These are phyloP conservation scores for Bagarius yarrelli DNA, from an alignment of 2,113 vertebrate species.

Conservation along the genomic window DNA sequence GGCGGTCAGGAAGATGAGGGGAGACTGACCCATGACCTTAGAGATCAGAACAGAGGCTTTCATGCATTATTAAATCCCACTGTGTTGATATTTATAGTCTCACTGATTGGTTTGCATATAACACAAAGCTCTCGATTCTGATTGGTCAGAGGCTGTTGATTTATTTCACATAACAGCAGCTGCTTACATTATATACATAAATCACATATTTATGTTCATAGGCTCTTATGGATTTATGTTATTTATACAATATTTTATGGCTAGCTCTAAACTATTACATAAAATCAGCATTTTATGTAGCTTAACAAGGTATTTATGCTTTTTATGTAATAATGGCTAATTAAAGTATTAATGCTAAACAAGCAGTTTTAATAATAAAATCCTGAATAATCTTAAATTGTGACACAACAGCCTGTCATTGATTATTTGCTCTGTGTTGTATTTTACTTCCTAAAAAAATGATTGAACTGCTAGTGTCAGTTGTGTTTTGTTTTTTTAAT, in stretches of 20 bases:
- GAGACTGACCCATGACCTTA: constrained; percentile 25
- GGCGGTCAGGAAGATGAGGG: constrained; percentile 2
- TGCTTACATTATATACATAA: neutral
- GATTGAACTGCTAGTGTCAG: neutral
- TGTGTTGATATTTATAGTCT: neutral
- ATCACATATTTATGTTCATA: neutral
- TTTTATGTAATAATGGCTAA: too few relatives aligned
- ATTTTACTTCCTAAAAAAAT: neutral
- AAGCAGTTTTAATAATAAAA: too few relatives aligned
- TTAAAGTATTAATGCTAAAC: too few relatives aligned
- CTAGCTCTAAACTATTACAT: too few relatives aligned
- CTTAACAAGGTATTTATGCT: too few relatives aligned
- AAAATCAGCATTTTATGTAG: too few relatives aligned
- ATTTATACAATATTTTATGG: too few relatives aligned
- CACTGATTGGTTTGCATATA: neutral
- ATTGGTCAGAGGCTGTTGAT: neutral
- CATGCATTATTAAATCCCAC: constrained; percentile 61
- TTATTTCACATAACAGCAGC: neutral
- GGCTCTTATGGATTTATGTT: neutral
- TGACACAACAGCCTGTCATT: neutral
- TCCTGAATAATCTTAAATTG: too few relatives aligned
- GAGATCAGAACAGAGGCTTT: constrained; percentile 57
- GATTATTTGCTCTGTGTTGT: neutral
- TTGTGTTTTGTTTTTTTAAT: neutral
- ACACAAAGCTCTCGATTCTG: neutral